Evolutionary conservation across 2,113 vertebrate species (phyloP).

Genomic region (Puma concolor): DNA sequence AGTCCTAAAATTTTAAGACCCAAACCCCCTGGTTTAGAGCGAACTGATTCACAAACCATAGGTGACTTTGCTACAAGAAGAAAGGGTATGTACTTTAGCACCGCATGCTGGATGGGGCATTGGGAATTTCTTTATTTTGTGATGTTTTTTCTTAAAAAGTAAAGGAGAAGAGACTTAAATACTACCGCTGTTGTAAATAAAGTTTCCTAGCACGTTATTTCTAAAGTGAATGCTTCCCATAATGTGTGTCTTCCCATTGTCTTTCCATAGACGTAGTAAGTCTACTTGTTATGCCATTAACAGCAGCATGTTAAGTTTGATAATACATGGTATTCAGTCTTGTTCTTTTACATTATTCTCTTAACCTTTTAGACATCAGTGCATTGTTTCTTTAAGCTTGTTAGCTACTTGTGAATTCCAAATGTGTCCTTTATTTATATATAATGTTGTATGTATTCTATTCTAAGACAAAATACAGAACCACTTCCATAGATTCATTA

Average conservation of each 20-base stretch:
- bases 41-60: conserved; percentile 99
- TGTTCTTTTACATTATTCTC: not conserved
- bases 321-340: not conserved
- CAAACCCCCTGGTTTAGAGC: conserved; percentile 98
- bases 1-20: conserved; percentile 99
- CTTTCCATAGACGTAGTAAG: not conserved
- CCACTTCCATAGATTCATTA: not conserved
- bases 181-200: conserved; percentile 53
- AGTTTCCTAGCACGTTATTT: conserved; percentile 51
- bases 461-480: conserved; percentile 24
- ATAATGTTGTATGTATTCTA: not conserved
- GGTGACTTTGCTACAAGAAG: conserved; percentile 97
- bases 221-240: conserved; percentile 46
- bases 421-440: not conserved
- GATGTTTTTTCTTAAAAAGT: conserved; percentile 60
- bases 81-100: conserved; percentile 98
- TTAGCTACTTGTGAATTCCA: conserved; percentile 27
- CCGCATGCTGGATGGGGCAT: conserved; percentile 83
- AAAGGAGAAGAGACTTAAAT: conserved; percentile 53
- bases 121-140: conserved; percentile 76
- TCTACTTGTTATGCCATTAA: not conserved
- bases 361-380: not conserved
- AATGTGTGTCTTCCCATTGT: not conserved
- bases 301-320: not conserved
- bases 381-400: conserved; percentile 6